phyloP scores from a whole-genome alignment of 2,888 invertebrate genomes.

The Drosophila cracens region DNA sequence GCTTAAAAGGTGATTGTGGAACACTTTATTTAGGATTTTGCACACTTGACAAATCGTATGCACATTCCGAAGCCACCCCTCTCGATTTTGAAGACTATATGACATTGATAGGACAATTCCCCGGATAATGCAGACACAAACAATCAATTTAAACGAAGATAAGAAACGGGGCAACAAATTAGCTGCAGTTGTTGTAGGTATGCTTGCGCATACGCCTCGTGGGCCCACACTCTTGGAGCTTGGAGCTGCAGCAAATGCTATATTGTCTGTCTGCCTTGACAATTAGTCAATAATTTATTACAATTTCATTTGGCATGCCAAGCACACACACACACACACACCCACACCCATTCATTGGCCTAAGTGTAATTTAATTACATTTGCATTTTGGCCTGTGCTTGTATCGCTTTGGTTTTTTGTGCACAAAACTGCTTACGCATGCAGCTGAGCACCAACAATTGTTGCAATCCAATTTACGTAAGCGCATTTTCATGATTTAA shows the following conservation, averaged over 20 bases:
- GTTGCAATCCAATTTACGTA: slow-evolving; percentile 74
- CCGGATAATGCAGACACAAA: slow-evolving; percentile 54
- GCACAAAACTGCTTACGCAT: slow-evolving; percentile 56
- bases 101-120: slow-evolving; percentile 68
- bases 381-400: slow-evolving; percentile 56
- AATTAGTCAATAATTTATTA: slow-evolving; percentile 84
- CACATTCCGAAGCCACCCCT: neutral
- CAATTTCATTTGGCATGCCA: slow-evolving; percentile 79
- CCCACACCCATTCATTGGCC: slow-evolving; percentile 15
- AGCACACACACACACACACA: slow-evolving; percentile 34
- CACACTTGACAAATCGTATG: slow-evolving; percentile 3
- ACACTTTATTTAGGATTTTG: slow-evolving; percentile 34
- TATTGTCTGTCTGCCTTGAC: slow-evolving; percentile 68
- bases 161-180: slow-evolving; percentile 52
- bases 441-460: slow-evolving; percentile 63
- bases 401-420: slow-evolving; percentile 61
- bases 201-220: slow-evolving; percentile 54
- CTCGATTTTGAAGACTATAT: neutral
- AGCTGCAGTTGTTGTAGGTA: slow-evolving; percentile 60
- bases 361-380: slow-evolving; percentile 77
- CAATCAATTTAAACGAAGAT: slow-evolving; percentile 70
- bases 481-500: slow-evolving; percentile 80
- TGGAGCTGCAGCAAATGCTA: slow-evolving; percentile 25
- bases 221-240: slow-evolving; percentile 9
- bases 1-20: slow-evolving; percentile 33